A percentile compares a stretch with the other conserved stretches of the same genome.
phyloP scores from a whole-genome alignment of 2,888 invertebrate genomes.

The Trisateles emortualis region DNA sequence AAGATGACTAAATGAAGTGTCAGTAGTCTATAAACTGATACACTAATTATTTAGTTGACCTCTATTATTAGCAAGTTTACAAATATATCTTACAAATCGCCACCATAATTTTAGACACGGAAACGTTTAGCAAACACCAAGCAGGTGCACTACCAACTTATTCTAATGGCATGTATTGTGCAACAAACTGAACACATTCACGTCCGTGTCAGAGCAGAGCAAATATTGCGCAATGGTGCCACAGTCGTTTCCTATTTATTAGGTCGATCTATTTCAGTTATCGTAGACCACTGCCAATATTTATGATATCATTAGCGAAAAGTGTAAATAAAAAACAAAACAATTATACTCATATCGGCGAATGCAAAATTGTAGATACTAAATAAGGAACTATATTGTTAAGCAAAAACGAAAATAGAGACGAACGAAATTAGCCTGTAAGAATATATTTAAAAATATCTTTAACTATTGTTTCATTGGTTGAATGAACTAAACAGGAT shows the following conservation, averaged over 20 bases:
- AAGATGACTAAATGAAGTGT: too few relatives aligned
- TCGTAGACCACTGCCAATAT: constrained; percentile 69
- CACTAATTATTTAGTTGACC: neutral
- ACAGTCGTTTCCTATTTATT: constrained; percentile 74
- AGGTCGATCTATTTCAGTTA: constrained; percentile 79
- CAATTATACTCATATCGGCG: neutral
- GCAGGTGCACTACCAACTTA: constrained; percentile 49
- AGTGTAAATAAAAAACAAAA: constrained; percentile 10
- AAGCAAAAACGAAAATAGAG: neutral
- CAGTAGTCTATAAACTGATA: too few relatives aligned
- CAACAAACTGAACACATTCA: constrained; percentile 62
- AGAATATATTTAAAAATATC: too few relatives aligned
- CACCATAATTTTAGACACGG: constrained; percentile 28
- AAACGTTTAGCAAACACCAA: constrained; percentile 41
- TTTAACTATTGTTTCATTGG: too few relatives aligned
- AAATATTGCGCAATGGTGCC: constrained; percentile 67
- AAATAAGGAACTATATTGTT: neutral
- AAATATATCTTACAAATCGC: constrained; percentile 1
- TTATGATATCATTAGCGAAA: constrained; percentile 54
- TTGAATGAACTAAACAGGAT: too few relatives aligned
- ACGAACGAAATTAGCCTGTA: too few relatives aligned
- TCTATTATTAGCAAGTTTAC: neutral
- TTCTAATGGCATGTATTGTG: constrained; percentile 61
- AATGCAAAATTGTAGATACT: neutral
- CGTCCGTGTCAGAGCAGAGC: constrained; percentile 58